Conservation (phyloP, 2,797 vertebrate genomes). For the Serranus cabrilla region DNA sequence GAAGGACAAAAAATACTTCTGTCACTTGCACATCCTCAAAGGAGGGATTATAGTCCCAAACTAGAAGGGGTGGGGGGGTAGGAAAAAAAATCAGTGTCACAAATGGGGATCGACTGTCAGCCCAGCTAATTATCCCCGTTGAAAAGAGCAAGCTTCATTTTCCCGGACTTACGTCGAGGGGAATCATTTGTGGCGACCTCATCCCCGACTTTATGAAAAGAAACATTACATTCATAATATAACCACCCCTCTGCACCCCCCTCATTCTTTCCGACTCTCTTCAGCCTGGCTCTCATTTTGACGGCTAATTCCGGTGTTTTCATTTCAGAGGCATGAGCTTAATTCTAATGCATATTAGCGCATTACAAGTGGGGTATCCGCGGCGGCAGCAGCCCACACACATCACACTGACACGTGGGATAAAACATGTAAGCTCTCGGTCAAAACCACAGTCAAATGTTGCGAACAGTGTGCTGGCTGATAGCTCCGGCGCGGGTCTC, state of each 20-base stretch:
- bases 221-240: slow-evolving; percentile 82
- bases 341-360: slow-evolving; percentile 77
- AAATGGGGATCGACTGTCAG: slow-evolving; percentile 84
- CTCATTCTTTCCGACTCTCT: slow-evolving; percentile 54
- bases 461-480: slow-evolving; percentile 35
- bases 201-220: slow-evolving; percentile 81
- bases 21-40: slow-evolving; percentile 77
- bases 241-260: slow-evolving; percentile 6
- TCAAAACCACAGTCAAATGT: slow-evolving; percentile 23
- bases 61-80: slow-evolving; percentile 29
- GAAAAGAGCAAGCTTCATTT: slow-evolving; percentile 84
- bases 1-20: slow-evolving; percentile 68
- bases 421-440: slow-evolving; percentile 69
- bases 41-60: slow-evolving; percentile 78
- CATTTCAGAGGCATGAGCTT: slow-evolving; percentile 76
- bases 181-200: slow-evolving; percentile 83
- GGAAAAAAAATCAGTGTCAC: slow-evolving; percentile 54
- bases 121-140: slow-evolving; percentile 84
- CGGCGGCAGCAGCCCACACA: slow-evolving; percentile 46
- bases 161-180: slow-evolving; percentile 77
- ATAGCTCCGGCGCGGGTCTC: slow-evolving; percentile 24
- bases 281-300: slow-evolving; percentile 72
- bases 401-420: slow-evolving; percentile 65
- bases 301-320: slow-evolving; percentile 82
- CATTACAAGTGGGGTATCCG: slow-evolving; percentile 69